A percentile compares a stretch with the other conserved stretches of the same genome.
Conservation (phyloP, 2,113 vertebrate genomes). For the Picathartes gymnocephalus region DNA sequence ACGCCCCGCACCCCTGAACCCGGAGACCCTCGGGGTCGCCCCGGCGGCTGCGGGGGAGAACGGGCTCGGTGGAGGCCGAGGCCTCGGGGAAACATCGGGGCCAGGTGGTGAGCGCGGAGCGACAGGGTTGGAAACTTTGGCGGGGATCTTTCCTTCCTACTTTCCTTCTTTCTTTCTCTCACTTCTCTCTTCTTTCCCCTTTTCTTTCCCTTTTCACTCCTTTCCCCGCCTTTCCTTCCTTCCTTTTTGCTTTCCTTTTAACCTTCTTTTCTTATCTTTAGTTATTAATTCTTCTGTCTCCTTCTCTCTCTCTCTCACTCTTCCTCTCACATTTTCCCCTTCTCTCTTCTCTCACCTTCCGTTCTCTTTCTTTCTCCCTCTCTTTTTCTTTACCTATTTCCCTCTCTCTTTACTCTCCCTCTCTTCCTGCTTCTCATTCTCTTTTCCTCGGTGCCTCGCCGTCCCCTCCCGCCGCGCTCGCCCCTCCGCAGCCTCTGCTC, state of each 20-base stretch:
- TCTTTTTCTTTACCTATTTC: too few relatives aligned
- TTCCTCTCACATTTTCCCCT: background rate
- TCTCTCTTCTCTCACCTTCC: background rate
- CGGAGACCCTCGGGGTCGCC: background rate
- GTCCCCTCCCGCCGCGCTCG: background rate
- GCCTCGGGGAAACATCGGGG: background rate
- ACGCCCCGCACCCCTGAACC: background rate
- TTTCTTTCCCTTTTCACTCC: background rate
- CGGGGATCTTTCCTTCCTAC: background rate
- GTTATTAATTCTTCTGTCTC: background rate
- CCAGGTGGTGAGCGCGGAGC: background rate
- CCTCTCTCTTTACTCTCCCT: background rate
- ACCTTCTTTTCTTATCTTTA: background rate
- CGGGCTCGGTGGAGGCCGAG: background rate
- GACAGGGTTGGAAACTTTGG: background rate
- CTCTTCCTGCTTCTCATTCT: background rate
- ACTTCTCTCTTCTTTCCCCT: background rate
- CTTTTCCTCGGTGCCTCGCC: background rate
- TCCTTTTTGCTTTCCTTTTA: background rate
- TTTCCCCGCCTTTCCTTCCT: background rate
- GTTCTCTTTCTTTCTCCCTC: background rate
- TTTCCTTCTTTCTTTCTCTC: background rate
- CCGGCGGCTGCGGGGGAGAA: background rate
- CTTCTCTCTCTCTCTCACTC: background rate
- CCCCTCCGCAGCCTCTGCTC: background rate